Percentiles rank a stretch among this genome's conserved stretches.
These are phyloP conservation scores for Xyliphius kryptos DNA, from an alignment of 2,113 vertebrate species.

Conservation along the genomic window DNA sequence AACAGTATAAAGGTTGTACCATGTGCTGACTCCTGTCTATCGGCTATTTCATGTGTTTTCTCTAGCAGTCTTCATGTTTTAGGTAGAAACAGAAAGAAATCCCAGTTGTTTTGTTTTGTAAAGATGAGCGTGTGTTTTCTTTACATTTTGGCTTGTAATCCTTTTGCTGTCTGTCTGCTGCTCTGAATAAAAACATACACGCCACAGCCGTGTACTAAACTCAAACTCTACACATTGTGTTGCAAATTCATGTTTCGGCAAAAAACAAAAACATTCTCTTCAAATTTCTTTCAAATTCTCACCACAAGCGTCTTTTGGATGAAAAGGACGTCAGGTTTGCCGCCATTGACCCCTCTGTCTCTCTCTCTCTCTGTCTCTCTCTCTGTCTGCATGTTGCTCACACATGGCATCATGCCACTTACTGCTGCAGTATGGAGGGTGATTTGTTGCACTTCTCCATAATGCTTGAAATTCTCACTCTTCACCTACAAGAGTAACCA, in stretches of 20 bases:
- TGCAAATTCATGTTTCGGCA: conserved; percentile 96
- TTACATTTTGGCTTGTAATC: conserved; percentile 97
- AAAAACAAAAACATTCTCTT: conserved; percentile 88
- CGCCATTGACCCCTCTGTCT: conserved; percentile 50
- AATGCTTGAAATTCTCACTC: too few species aligned
- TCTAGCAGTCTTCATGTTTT: conserved; percentile 85
- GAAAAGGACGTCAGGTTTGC: conserved; percentile 62
- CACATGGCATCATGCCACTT: too few species aligned
- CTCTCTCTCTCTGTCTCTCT: conserved; percentile 62
- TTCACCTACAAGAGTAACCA: too few species aligned
- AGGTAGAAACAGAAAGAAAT: conserved; percentile 73
- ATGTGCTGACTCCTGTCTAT: conserved; percentile 80
- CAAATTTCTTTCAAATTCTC: conserved; percentile 91
- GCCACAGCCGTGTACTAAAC: conserved; percentile 85
- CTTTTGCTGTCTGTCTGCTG: conserved; percentile 94
- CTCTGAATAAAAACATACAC: conserved; percentile 89
- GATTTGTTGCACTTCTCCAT: too few species aligned
- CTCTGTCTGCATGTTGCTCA: too few species aligned
- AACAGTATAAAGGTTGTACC: conserved; percentile 71
- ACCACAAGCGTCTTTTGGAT: conserved; percentile 58
- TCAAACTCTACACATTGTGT: conserved; percentile 81
- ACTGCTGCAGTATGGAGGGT: too few species aligned
- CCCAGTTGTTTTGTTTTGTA: conserved; percentile 90
- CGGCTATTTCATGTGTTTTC: conserved; percentile 80
- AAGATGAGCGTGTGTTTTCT: conserved; percentile 70